Evolutionary conservation across 1,140 invertebrate species (phyloP).

Genomic region (Eciton burchellii): DNA sequence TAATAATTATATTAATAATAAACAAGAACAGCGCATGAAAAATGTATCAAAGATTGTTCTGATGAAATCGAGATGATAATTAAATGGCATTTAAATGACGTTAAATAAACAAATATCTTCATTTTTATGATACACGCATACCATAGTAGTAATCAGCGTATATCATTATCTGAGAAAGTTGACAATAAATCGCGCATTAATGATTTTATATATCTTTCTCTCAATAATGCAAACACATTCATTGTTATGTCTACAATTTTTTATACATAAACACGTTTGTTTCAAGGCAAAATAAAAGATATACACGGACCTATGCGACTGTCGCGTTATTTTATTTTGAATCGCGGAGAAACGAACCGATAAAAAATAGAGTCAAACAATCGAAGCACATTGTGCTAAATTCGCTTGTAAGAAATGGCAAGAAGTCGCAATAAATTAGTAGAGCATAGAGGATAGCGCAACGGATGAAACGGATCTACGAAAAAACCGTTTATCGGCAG

Average conservation of each 20-base stretch:
- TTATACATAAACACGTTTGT: neutral
- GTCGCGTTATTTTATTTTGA: neutral
- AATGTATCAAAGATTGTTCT: neutral
- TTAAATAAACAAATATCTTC: neutral
- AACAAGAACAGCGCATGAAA: neutral
- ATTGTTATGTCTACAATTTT: neutral
- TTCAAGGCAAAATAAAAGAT: neutral
- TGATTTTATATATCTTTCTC: neutral
- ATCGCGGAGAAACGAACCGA: neutral
- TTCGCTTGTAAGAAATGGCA: conserved; percentile 17
- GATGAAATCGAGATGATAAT: conserved; percentile 2
- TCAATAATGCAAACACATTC: neutral
- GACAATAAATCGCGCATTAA: neutral
- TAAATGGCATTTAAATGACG: neutral
- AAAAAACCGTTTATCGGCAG: conserved; percentile 20
- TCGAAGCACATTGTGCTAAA: conserved; percentile 40
- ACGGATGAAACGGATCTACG: neutral
- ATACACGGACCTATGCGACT: neutral
- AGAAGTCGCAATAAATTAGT: conserved; percentile 56
- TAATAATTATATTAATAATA: neutral
- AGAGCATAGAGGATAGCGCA: conserved; percentile 5
- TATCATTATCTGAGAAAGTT: no score
- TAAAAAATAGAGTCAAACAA: conserved; percentile 23
- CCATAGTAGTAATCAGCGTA: neutral
- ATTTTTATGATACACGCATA: neutral